A percentile compares a stretch with the other conserved stretches of the same genome.
Conservation (phyloP, 2,888 invertebrate species). For the Xestoiulus laeticollis region DNA sequence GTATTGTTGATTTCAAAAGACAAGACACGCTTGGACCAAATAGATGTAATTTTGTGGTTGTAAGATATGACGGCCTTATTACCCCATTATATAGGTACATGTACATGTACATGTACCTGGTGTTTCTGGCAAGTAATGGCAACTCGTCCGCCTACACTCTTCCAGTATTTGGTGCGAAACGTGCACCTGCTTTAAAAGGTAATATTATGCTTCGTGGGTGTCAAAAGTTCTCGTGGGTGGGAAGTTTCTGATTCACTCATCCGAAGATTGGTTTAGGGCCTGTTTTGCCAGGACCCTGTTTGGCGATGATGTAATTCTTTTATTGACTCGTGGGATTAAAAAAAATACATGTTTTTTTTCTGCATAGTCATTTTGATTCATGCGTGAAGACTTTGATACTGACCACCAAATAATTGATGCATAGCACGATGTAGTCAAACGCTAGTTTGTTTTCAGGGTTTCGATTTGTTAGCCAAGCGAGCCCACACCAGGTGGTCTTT, state of each 20-base stretch:
- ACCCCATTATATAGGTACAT: slow-evolving; percentile 24
- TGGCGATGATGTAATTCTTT: not conserved
- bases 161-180: slow-evolving; percentile 23
- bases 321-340: not conserved
- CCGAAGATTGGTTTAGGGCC: not conserved
- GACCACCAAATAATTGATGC: not conserved
- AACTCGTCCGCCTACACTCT: not conserved
- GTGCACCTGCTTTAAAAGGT: slow-evolving; percentile 24
- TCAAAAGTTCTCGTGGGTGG: not conserved
- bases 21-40: not conserved
- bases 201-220: not conserved
- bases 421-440: not conserved
- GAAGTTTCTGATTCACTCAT: slow-evolving; percentile 4
- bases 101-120: not conserved
- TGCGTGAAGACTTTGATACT: not conserved
- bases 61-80: not conserved
- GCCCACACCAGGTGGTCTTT: not conserved
- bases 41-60: not conserved
- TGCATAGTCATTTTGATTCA: not conserved
- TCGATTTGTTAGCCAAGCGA: slow-evolving; percentile 9
- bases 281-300: not conserved
- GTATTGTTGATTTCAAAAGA: not conserved
- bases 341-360: not conserved
- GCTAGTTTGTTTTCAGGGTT: not conserved
- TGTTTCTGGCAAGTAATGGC: no score